Conservation (phyloP, 2,888 invertebrate species). For the Anticlea derivata region DNA sequence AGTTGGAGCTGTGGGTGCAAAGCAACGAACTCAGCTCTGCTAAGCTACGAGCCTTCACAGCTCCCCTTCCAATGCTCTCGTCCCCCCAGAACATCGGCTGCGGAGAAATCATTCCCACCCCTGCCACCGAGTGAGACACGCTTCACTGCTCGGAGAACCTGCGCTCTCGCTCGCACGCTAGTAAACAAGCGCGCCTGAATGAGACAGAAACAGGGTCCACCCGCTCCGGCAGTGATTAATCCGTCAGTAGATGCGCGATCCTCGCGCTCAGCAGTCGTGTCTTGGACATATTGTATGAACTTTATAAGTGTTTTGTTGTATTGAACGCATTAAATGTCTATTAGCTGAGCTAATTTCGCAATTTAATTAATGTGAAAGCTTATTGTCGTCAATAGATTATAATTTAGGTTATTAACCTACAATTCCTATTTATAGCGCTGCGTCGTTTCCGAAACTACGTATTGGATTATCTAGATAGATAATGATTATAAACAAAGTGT, state of each 20-base stretch:
- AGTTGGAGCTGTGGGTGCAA: slow-evolving; percentile 81
- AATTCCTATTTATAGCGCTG: slow-evolving; percentile 16
- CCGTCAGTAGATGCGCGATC: slow-evolving; percentile 36
- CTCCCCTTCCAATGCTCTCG: slow-evolving; percentile 48
- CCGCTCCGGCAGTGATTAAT: slow-evolving; percentile 51
- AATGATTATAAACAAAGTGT: slow-evolving; percentile 21
- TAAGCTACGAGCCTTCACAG: slow-evolving; percentile 58
- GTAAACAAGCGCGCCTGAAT: slow-evolving; percentile 40
- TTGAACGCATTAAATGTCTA: slow-evolving; percentile 32
- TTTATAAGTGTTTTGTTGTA: slow-evolving; percentile 31
- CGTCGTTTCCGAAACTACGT: slow-evolving; percentile 35
- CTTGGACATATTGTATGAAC: slow-evolving; percentile 24
- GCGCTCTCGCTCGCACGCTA: slow-evolving; percentile 46
- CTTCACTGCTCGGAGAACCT: slow-evolving; percentile 59
- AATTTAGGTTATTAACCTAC: slow-evolving; percentile 4
- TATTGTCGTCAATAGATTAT: slow-evolving; percentile 1
- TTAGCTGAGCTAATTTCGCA: slow-evolving; percentile 37
- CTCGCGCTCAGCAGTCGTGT: slow-evolving; percentile 43
- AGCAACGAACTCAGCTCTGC: slow-evolving; percentile 79
- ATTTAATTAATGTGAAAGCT: slow-evolving; percentile 11
- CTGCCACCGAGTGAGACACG: slow-evolving; percentile 56
- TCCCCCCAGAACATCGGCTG: slow-evolving; percentile 53
- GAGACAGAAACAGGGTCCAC: slow-evolving; percentile 49
- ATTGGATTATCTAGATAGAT: slow-evolving; percentile 25
- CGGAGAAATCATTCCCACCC: slow-evolving; percentile 61